These are phyloP conservation scores for Microtus ochrogaster DNA, from an alignment of 2,113 vertebrate species.

Conservation along the genomic window DNA sequence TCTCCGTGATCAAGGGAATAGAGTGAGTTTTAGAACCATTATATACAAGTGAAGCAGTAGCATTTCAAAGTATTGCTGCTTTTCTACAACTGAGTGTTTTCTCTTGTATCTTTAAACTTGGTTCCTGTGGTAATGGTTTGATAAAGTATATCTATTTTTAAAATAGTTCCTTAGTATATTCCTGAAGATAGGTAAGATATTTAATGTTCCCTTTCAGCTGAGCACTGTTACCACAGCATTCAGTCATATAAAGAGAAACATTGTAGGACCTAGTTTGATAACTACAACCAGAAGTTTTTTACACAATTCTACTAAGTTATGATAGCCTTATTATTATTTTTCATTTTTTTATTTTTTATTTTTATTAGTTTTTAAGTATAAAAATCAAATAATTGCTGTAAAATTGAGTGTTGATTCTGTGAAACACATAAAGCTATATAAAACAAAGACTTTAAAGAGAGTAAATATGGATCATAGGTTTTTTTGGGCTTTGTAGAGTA, in stretches of 20 bases:
- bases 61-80: neutral
- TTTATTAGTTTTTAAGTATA: conserved; percentile 21
- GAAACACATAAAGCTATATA: neutral
- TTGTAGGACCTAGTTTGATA: neutral
- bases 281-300: neutral
- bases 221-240: neutral
- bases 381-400: conserved; percentile 11
- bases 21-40: neutral
- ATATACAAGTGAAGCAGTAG: neutral
- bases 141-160: neutral
- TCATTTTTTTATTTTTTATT: neutral
- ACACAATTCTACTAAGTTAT: neutral
- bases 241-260: neutral
- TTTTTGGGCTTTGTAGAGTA: neutral
- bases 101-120: conserved; percentile 8
- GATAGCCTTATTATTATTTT: conserved; percentile 25
- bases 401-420: conserved; percentile 16
- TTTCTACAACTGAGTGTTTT: neutral
- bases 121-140: conserved; percentile 10
- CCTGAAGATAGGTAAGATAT: neutral
- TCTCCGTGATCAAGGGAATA: neutral
- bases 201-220: neutral
- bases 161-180: neutral
- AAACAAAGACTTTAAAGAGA: conserved; percentile 9
- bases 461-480: neutral